These are phyloP conservation scores for Cyrtorhinus lividipennis DNA, from an alignment of 1,140 invertebrate genomes.

Conservation along the genomic window DNA sequence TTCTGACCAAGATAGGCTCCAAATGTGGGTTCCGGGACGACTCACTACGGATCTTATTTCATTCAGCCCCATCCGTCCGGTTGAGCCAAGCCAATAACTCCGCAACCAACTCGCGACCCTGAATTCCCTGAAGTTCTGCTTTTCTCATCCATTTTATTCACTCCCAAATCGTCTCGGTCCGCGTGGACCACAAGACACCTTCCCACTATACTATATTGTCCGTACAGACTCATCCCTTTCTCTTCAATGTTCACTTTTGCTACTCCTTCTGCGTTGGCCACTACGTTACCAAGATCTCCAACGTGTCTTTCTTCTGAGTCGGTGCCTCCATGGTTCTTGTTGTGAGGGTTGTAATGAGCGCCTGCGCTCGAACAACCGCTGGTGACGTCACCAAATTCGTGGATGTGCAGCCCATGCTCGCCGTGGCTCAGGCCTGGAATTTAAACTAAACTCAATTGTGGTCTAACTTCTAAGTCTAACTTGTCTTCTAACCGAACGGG, in stretches of 20 bases:
- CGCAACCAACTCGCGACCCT: conserved; percentile 86
- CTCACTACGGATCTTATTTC: too few relatives aligned
- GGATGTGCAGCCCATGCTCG: conserved; percentile 87
- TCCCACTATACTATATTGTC: conserved; percentile 67
- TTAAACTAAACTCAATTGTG: too few relatives aligned
- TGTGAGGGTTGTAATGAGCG: conserved; percentile 84
- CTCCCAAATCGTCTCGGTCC: conserved; percentile 86
- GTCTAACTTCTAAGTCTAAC: too few relatives aligned
- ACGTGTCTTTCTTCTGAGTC: conserved; percentile 56
- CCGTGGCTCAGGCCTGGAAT: conserved; percentile 47
- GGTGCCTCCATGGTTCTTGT: conserved; percentile 75
- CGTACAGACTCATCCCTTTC: conserved; percentile 52
- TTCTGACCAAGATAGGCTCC: too few relatives aligned
- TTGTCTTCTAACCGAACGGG: too few relatives aligned
- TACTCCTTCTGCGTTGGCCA: conserved; percentile 50
- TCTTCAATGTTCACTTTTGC: conserved; percentile 68
- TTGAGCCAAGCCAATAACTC: conserved; percentile 72
- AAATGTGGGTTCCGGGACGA: too few relatives aligned
- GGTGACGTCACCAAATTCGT: conserved; percentile 93
- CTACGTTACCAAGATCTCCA: conserved; percentile 86
- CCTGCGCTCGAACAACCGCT: conserved; percentile 93
- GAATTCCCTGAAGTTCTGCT: conserved; percentile 95
- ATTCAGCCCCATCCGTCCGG: conserved; percentile 41
- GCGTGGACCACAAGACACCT: conserved; percentile 84
- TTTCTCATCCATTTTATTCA: conserved; percentile 77